Base-by-base conservation (phyloP, 2,797 vertebrate species). In the Pseudochaenichthys georgianus region DNA sequence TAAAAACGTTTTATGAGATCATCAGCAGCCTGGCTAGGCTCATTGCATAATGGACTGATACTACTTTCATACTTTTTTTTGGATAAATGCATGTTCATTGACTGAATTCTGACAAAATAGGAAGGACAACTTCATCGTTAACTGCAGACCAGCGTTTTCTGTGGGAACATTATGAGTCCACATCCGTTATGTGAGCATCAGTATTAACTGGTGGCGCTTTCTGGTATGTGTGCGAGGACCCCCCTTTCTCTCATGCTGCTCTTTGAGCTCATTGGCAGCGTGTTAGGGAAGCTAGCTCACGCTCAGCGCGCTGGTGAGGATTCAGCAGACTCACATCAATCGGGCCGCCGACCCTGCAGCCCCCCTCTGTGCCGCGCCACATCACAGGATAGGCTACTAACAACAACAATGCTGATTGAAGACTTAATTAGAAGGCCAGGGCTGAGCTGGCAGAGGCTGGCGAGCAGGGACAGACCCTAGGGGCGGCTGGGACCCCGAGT, bases 391-490 rank as follows among this genome's bases (percentile, higher is more conserved):
- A 77, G 82, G 83, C 83, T 87, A 86, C 87, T 87, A 88, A 92
- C 92, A 89, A 93, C 91, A 90, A 92, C 87, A 91, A 91, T 89
- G 88, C 91, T 82, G 89, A 92, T 92, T 93, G 91, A 94, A 88
- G 87, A 87, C 90, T 94, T 95, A 95, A 95, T 95, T 94, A 94
- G 92, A 91, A 80, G 88, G 81, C 89, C 90, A 82, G 91, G 85
- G 86, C 92, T 84, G 77, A 90, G 90, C 64, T 80, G 89, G 80
- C 87, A 90, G 79, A 89, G 88, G 79, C 87, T 87, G 83, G 70
- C 65, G 73, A 77, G 83, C 74, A 81, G 78, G 86, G 73, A 82
- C 70, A 53, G 75, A 65, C 68, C 76, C 70, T 17, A 54, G 83
- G 89, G 88, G 80, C 10, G 21, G 52, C 78, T 52, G 53, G 80